Evolutionary conservation across 1,140 invertebrate genomes (phyloP).

Genomic region (Lepidurus packardi): DNA sequence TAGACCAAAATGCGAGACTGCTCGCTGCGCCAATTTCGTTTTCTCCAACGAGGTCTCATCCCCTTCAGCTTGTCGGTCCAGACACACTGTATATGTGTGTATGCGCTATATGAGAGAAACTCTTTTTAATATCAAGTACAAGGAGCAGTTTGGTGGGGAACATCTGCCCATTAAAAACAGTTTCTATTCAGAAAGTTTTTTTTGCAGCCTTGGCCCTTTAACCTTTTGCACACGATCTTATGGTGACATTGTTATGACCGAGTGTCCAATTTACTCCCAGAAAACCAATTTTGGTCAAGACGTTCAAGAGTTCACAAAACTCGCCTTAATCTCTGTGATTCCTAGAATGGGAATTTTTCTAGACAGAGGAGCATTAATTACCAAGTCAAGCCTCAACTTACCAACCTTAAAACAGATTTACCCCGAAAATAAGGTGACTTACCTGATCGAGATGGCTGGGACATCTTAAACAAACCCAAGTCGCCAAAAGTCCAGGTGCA

Average conservation of each 20-base stretch:
- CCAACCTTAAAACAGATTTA: no score
- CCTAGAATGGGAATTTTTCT: no score
- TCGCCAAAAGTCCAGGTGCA: no score
- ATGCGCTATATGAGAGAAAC: no score
- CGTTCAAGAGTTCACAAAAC: no score
- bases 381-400: no score
- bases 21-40: neutral
- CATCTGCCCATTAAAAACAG: neutral
- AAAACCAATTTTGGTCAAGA: neutral
- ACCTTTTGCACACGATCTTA: conserved; percentile 21
- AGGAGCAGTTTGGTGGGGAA: neutral
- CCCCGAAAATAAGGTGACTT: no score
- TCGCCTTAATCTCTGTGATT: no score
- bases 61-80: neutral
- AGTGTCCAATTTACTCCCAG: neutral
- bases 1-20: neutral
- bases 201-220: conserved; percentile 18
- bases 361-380: no score
- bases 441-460: no score
- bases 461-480: no score
- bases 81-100: neutral
- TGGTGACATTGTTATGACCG: neutral
- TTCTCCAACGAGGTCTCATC: neutral
- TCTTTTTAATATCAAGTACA: neutral
- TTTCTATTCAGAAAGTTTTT: neutral